phyloP scores from a whole-genome alignment of 2,888 invertebrate species.

The Dynastes grantii region DNA sequence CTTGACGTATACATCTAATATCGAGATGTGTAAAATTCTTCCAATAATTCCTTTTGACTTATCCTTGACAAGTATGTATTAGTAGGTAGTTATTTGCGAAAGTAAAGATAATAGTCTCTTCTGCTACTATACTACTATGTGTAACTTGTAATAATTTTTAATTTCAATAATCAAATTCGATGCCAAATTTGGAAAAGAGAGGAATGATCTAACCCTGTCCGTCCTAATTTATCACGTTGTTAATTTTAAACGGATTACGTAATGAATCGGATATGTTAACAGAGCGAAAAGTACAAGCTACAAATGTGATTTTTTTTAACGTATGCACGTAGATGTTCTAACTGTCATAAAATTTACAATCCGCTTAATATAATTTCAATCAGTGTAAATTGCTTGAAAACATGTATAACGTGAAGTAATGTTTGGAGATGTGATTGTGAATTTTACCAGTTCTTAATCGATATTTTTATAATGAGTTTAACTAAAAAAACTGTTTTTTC shows the following conservation, averaged over 20 bases:
- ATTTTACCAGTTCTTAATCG: slow-evolving; percentile 24
- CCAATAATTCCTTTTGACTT: slow-evolving; percentile 8
- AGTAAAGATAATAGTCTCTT: not conserved
- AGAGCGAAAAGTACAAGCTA: slow-evolving; percentile 47
- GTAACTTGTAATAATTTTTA: not conserved
- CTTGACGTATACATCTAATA: slow-evolving; percentile 11
- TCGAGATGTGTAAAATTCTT: slow-evolving; percentile 18
- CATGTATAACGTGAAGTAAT: not conserved
- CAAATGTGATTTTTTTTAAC: slow-evolving; percentile 47
- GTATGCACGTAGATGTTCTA: slow-evolving; percentile 22
- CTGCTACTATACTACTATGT: not conserved
- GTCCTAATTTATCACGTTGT: slow-evolving; percentile 31
- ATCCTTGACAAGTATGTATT: not conserved
- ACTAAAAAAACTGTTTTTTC: slow-evolving; percentile 8
- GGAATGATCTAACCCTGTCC: slow-evolving; percentile 33
- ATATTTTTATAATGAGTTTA: slow-evolving; percentile 31
- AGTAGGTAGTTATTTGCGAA: not conserved
- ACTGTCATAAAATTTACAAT: slow-evolving; percentile 43
- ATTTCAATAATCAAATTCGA: slow-evolving; percentile 7
- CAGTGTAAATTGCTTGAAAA: not conserved
- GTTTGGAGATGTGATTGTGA: slow-evolving; percentile 18
- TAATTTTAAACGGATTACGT: not conserved
- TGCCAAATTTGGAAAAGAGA: slow-evolving; percentile 32
- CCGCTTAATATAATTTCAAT: slow-evolving; percentile 1
- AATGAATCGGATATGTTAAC: slow-evolving; percentile 18